These are phyloP conservation scores for Marmota flaviventris DNA, from an alignment of 2,113 vertebrate species.

Conservation along the genomic window DNA sequence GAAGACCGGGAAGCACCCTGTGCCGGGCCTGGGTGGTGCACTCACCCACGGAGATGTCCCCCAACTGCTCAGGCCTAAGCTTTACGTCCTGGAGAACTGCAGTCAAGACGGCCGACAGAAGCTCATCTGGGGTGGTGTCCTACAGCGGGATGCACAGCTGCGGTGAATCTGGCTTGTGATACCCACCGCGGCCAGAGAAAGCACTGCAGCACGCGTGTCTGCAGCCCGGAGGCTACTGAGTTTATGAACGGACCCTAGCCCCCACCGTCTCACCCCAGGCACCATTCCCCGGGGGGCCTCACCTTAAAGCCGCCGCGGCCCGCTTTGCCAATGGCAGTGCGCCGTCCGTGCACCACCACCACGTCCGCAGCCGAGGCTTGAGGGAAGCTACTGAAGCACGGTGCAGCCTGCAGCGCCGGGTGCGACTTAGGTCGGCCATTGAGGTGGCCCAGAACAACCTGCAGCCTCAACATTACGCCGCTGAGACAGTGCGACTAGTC, in stretches of 20 bases:
- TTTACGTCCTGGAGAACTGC: slow-evolving; percentile 90
- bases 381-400: neutral
- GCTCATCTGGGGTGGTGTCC: slow-evolving; percentile 92
- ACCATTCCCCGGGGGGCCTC: neutral
- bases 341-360: slow-evolving; percentile 91
- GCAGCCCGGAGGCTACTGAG: no score
- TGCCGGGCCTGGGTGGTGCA: neutral
- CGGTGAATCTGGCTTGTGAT: neutral
- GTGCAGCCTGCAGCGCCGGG: neutral
- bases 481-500: accelerated
- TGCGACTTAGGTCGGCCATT: neutral
- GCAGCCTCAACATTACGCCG: slow-evolving; percentile 77
- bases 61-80: slow-evolving; percentile 88
- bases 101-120: slow-evolving; percentile 90
- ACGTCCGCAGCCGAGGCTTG: slow-evolving; percentile 83
- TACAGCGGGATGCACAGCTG: slow-evolving; percentile 51
- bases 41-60: slow-evolving; percentile 97
- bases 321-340: slow-evolving; percentile 90
- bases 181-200: neutral
- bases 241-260: neutral
- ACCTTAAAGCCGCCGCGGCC: slow-evolving; percentile 92
- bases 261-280: neutral
- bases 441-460: slow-evolving; percentile 88
- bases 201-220: neutral
- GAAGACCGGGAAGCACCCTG: neutral